phyloP scores from a whole-genome alignment of 2,888 invertebrate species.

The Drosophila meridiana region DNA sequence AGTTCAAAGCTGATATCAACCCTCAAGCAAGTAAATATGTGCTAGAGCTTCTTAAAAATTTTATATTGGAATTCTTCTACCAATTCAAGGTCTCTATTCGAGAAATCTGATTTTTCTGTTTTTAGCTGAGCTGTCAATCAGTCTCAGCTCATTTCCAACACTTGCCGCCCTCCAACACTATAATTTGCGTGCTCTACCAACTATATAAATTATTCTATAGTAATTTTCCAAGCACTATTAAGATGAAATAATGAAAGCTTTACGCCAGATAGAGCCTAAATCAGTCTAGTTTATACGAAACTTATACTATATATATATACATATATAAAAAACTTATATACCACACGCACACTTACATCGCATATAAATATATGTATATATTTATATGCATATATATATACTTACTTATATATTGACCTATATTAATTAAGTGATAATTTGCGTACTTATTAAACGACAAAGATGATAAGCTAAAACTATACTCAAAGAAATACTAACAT shows the following conservation, averaged over 20 bases:
- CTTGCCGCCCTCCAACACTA: slow-evolving; percentile 34
- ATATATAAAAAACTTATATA: slow-evolving; percentile 50
- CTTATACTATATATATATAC: slow-evolving; percentile 44
- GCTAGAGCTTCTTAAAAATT: not conserved
- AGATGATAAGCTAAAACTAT: slow-evolving; percentile 71
- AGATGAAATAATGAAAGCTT: slow-evolving; percentile 55
- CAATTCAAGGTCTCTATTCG: not conserved
- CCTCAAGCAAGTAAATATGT: not conserved
- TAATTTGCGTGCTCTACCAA: slow-evolving; percentile 66
- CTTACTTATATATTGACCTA: slow-evolving; percentile 55
- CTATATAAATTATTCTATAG: slow-evolving; percentile 39
- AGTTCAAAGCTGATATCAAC: not conserved
- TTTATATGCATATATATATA: slow-evolving; percentile 45
- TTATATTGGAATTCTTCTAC: not conserved
- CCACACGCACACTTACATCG: slow-evolving; percentile 68
- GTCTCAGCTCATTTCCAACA: slow-evolving; percentile 17
- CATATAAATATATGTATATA: slow-evolving; percentile 53
- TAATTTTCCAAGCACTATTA: slow-evolving; percentile 16
- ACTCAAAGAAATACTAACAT: slow-evolving; percentile 44
- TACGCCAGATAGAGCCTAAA: slow-evolving; percentile 73
- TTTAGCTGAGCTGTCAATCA: not conserved
- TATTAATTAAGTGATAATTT: slow-evolving; percentile 79
- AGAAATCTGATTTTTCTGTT: not conserved
- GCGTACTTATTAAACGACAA: slow-evolving; percentile 67
- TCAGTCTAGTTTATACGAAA: slow-evolving; percentile 64